These are phyloP conservation scores for Furnarius figulus DNA, from an alignment of 2,113 vertebrate genomes.

Conservation along the genomic window DNA sequence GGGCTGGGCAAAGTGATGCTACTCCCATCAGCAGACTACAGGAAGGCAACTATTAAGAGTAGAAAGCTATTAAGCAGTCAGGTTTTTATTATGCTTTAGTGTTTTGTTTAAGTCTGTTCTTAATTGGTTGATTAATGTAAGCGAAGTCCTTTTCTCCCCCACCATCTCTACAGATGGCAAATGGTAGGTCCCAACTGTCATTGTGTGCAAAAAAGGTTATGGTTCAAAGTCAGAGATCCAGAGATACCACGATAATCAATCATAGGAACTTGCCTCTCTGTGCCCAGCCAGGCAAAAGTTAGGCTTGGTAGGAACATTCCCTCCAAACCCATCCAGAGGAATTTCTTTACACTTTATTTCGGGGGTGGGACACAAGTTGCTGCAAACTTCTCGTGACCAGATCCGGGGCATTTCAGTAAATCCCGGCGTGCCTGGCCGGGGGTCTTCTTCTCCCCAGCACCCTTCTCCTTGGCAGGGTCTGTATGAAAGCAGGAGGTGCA, in stretches of 20 bases:
- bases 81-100: constrained; percentile 78
- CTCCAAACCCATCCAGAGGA: constrained; percentile 12
- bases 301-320: constrained; percentile 43
- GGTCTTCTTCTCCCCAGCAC: background rate
- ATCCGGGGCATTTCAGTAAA: background rate
- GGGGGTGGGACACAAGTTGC: background rate
- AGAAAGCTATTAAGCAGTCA: constrained; percentile 74
- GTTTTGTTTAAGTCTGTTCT: constrained; percentile 78
- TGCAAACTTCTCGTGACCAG: background rate
- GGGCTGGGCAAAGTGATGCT: background rate
- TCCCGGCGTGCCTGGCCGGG: fast-evolving
- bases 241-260: constrained; percentile 82
- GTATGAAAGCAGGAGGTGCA: background rate
- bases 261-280: constrained; percentile 74
- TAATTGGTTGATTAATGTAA: constrained; percentile 84
- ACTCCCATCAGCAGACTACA: constrained; percentile 57
- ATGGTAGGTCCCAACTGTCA: constrained; percentile 81
- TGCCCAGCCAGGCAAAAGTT: constrained; percentile 82
- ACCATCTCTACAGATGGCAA: constrained; percentile 80
- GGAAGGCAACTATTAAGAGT: constrained; percentile 74
- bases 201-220: constrained; percentile 78
- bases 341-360: constrained; percentile 20
- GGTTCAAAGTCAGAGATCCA: constrained; percentile 87
- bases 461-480: background rate
- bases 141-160: constrained; percentile 67